Evolutionary conservation across 2,888 invertebrate species (phyloP).

Genomic region (Crioceris asparagi): DNA sequence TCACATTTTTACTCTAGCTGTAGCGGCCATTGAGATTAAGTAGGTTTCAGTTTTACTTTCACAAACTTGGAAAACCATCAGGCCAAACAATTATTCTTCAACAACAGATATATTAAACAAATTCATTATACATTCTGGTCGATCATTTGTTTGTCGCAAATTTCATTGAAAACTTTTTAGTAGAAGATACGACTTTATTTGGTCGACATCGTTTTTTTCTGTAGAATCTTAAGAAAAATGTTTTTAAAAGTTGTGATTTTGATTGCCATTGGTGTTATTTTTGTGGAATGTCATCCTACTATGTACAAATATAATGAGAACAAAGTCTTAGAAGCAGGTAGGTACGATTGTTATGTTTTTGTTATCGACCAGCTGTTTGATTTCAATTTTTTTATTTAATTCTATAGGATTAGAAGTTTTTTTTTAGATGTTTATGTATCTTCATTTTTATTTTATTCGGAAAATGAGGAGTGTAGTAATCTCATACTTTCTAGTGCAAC

Average conservation of each 20-base stretch:
- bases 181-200: background rate
- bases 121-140: background rate
- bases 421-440: too few species aligned
- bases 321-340: conserved; percentile 43
- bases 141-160: background rate
- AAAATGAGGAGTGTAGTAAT: too few species aligned
- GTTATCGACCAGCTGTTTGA: too few species aligned
- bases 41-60: conserved; percentile 4
- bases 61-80: conserved; percentile 1
- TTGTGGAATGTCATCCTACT: conserved; percentile 31
- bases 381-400: too few species aligned
- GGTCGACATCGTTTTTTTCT: background rate
- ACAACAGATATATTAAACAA: background rate
- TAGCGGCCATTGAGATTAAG: too few species aligned
- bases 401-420: too few species aligned
- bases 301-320: conserved; percentile 42
- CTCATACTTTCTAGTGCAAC: too few species aligned
- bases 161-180: background rate
- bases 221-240: conserved; percentile 7
- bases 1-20: too few species aligned
- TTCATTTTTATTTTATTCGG: too few species aligned
- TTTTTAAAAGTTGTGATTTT: conserved; percentile 8
- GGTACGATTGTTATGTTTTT: too few species aligned
- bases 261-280: conserved; percentile 10
- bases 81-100: background rate